Base-by-base conservation (phyloP, 1,140 invertebrate genomes). In the Cepaea nemoralis region DNA sequence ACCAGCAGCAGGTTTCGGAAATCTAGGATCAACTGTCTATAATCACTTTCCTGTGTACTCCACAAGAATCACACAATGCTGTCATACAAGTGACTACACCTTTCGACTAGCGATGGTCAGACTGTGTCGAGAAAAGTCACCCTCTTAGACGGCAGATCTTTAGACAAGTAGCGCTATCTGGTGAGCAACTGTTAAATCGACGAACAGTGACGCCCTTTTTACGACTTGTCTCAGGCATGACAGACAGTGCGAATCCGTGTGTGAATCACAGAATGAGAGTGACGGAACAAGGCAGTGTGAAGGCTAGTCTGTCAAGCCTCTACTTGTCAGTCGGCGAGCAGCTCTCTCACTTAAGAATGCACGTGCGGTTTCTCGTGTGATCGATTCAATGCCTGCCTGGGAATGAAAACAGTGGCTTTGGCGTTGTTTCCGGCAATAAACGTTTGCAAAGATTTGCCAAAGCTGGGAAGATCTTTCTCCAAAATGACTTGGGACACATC, bases 341-440 rank as follows among this genome's bases (percentile, higher is more conserved):
- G 16, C 59, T 31, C 59, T 63, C 59, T 63, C 59, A 63, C 59
- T 63, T 63, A 55, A 63, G 27, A 31, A 63, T 63, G 59, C 59
- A 63, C 59, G 27, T 63, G 59, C n/a, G 27, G 59, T 63, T 63
- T 63, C 59, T 63, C 59, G 0, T 31, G 27, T 31, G 59, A 63
- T 63, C 59, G 59, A 63, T 63, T 63, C 59, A 63, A 6, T 63
- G 5, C 27, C 59, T 6, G 59, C 5, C n/a, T 27, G 59, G n/a
- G 27, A 63, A 16, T 27, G 59, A 63, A 63, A 63, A 63, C 59
- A 63, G n/a, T 31, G 45, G 19, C 45, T 48, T 48, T 48, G n/a
- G 59, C 59, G 27, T 63, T 6, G 10, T 31, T 31, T 63, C 59
- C n/a, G 27, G 27, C 27, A 27, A 63, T 27, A 63, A 27, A 63